Evolutionary conservation across 1,140 invertebrate species (phyloP).

Genomic region (Polypedilum vanderplanki): DNA sequence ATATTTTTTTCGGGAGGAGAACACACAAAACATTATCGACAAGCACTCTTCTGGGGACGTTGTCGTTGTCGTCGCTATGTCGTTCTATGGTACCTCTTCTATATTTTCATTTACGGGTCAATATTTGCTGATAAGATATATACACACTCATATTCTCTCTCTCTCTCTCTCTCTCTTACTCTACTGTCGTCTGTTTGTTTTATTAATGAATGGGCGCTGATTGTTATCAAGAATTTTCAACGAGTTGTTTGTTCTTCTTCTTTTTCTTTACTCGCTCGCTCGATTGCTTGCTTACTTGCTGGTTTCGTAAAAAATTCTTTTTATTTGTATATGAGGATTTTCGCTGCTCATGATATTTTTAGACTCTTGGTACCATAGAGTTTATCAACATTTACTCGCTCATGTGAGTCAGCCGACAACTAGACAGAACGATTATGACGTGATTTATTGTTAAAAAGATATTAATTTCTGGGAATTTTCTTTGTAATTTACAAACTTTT

Average conservation of each 20-base stretch:
- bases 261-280: not conserved
- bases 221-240: not conserved
- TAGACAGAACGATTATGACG: no score
- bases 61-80: conserved; percentile 11
- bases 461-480: no score
- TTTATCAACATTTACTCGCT: not conserved
- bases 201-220: conserved; percentile 24
- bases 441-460: no score
- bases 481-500: no score
- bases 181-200: not conserved
- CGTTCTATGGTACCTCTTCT: not conserved
- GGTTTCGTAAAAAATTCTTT: not conserved
- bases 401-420: no score
- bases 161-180: not conserved
- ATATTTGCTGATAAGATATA: conserved; percentile 26
- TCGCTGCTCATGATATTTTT: not conserved
- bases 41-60: not conserved
- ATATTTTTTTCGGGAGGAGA: not conserved
- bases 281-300: not conserved
- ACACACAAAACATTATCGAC: not conserved
- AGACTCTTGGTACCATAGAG: not conserved
- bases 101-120: not conserved
- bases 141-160: not conserved
- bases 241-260: not conserved
- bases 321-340: not conserved